A percentile compares a stretch with the other conserved stretches of the same genome.
Evolutionary conservation across 2,797 vertebrate genomes (phyloP).

Genomic region (Squalus acanthias): DNA sequence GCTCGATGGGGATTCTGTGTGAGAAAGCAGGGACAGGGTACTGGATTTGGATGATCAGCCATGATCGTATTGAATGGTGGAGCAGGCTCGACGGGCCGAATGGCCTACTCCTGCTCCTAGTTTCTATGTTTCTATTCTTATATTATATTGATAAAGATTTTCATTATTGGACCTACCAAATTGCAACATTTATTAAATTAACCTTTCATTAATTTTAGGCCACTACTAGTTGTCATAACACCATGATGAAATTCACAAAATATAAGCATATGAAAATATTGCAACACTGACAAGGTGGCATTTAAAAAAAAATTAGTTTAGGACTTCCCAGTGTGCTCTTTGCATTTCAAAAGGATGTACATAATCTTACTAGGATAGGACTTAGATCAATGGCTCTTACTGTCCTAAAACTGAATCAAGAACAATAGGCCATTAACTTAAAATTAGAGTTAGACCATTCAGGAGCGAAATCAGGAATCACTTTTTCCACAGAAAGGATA

Average conservation of each 20-base stretch:
- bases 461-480: no score
- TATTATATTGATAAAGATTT: not conserved
- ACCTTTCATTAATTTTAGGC: not conserved
- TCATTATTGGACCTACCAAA: not conserved
- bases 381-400: not conserved
- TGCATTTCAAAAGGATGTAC: not conserved
- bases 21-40: no score
- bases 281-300: no score
- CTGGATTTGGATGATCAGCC: no score
- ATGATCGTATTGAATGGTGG: no score
- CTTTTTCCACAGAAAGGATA: not conserved
- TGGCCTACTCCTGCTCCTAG: no score
- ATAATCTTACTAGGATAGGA: no score
- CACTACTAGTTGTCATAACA: not conserved
- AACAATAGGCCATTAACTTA: not conserved
- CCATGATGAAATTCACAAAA: not conserved
- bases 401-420: not conserved
- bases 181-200: not conserved
- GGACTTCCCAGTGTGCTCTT: not conserved
- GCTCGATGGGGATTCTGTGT: no score
- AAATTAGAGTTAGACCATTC: not conserved
- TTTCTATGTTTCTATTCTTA: no score
- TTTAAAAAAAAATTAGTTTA: not conserved
- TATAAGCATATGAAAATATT: not conserved
- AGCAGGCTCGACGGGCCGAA: no score